A percentile compares a stretch with the other conserved stretches of the same genome.
Conservation (phyloP, 2,797 vertebrate genomes). For the Acanthopagrus latus region DNA sequence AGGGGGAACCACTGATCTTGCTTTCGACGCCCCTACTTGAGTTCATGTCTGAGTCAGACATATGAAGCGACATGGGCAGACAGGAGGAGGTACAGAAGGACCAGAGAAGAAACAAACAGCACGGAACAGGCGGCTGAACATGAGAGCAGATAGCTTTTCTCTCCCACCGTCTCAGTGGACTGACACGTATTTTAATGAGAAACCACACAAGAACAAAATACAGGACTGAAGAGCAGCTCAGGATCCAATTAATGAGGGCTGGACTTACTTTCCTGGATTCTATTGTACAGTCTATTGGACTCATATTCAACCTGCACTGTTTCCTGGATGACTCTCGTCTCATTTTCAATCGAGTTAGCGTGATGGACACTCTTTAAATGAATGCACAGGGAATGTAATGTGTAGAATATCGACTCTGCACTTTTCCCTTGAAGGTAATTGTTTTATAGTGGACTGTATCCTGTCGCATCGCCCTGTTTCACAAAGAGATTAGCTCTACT, state of each 20-base stretch:
- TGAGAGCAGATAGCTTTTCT: not conserved
- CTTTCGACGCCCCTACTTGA: not conserved
- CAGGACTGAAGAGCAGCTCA: not conserved
- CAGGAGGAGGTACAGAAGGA: not conserved
- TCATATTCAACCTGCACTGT: not conserved
- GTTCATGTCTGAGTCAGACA: not conserved
- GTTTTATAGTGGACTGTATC: not conserved
- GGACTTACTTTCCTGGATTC: not conserved
- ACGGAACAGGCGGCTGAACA: not conserved
- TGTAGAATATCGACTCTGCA: not conserved
- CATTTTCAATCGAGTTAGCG: not conserved
- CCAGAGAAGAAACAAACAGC: not conserved
- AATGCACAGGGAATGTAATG: not conserved
- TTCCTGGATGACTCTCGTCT: not conserved
- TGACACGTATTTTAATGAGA: not conserved
- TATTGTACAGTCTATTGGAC: conserved; percentile 1
- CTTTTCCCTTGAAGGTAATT: not conserved
- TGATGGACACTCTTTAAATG: not conserved
- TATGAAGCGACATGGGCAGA: not conserved
- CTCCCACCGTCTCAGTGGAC: not conserved
- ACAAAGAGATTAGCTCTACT: no score
- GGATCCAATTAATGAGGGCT: conserved; percentile 2
- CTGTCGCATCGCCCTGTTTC: not conserved
- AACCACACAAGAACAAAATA: not conserved
- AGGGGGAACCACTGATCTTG: no score